phyloP scores from a whole-genome alignment of 1,140 invertebrate species.

The Holotrichia oblita region DNA sequence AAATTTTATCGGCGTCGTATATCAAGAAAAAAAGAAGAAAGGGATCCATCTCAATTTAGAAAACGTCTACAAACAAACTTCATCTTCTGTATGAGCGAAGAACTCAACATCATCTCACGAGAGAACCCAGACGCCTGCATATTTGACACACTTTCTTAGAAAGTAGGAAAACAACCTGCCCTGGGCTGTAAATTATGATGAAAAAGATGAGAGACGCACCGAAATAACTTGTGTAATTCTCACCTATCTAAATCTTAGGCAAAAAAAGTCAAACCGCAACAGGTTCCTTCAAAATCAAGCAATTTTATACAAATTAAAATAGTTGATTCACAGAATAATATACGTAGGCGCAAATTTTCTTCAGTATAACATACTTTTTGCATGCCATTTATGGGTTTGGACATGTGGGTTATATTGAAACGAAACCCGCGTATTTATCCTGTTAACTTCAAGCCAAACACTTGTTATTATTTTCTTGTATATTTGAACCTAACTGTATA shows the following conservation, averaged over 20 bases:
- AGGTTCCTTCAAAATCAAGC: background rate
- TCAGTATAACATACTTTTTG: constrained; percentile 3
- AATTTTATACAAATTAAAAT: background rate
- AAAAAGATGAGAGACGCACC: constrained; percentile 28
- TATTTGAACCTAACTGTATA: background rate
- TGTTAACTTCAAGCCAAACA: background rate
- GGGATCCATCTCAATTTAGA: background rate
- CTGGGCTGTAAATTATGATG: background rate
- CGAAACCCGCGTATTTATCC: background rate
- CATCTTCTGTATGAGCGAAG: background rate
- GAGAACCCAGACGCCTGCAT: constrained; percentile 23
- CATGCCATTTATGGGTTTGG: constrained; percentile 27
- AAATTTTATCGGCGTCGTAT: background rate
- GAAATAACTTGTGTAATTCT: background rate
- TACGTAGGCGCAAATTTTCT: constrained; percentile 25
- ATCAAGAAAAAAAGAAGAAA: background rate
- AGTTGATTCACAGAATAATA: background rate
- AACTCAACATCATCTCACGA: background rate
- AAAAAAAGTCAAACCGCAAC: constrained; percentile 15
- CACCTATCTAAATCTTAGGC: background rate
- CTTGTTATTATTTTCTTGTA: constrained; percentile 3
- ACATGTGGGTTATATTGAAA: constrained; percentile 39
- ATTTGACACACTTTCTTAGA: constrained; percentile 42
- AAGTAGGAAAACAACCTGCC: constrained; percentile 41
- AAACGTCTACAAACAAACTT: background rate